Evolutionary conservation across 1,140 invertebrate genomes (phyloP).

Genomic region (Tetragnatha versicolor): DNA sequence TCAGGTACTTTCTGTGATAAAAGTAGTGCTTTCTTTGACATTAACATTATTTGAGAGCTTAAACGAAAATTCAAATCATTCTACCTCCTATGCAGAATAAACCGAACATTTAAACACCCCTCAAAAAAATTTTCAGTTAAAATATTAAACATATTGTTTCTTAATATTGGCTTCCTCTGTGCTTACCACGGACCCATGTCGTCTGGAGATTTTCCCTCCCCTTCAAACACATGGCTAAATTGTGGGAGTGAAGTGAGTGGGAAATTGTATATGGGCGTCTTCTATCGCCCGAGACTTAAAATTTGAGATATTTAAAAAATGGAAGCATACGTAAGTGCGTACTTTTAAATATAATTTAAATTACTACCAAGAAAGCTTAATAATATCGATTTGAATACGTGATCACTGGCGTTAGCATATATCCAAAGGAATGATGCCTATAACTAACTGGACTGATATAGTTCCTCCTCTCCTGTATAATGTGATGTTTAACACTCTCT

Average conservation of each 20-base stretch:
- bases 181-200: too few relatives aligned
- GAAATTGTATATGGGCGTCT: too few relatives aligned
- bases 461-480: constrained; percentile 26
- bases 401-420: not conserved
- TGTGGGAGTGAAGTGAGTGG: too few relatives aligned
- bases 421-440: not conserved
- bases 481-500: constrained; percentile 16
- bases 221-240: too few relatives aligned
- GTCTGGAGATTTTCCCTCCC: too few relatives aligned
- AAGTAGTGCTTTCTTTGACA: not conserved
- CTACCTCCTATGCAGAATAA: too few relatives aligned
- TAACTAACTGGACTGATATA: not conserved
- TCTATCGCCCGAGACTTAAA: not conserved
- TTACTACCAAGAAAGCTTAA: not conserved
- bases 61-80: too few relatives aligned
- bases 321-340: not conserved
- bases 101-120: too few relatives aligned
- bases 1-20: not conserved
- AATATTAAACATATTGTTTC: too few relatives aligned
- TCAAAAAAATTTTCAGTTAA: too few relatives aligned
- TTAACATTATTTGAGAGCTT: not conserved
- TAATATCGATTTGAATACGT: not conserved
- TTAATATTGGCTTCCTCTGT: too few relatives aligned
- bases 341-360: not conserved
- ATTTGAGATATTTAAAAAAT: not conserved